These are phyloP conservation scores for Drosophila crucigera DNA, from an alignment of 2,888 invertebrate species.

Conservation along the genomic window DNA sequence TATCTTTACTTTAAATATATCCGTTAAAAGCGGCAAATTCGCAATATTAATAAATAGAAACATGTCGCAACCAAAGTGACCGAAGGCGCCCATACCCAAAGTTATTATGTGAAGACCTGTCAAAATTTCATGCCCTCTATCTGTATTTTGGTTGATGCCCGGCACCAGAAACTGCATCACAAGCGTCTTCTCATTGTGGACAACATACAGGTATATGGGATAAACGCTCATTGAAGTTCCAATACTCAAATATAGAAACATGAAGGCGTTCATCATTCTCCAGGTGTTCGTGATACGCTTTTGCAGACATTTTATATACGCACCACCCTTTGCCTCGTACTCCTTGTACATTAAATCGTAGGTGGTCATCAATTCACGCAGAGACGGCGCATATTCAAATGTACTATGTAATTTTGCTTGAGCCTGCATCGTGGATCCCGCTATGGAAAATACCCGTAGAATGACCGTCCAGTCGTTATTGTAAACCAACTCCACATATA, in stretches of 20 bases:
- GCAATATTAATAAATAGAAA: conserved; percentile 65
- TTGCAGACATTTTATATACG: conserved; percentile 49
- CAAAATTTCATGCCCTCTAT: conserved; percentile 51
- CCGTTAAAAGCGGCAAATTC: conserved; percentile 69
- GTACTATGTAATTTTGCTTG: no score
- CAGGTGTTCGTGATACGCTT: conserved; percentile 38
- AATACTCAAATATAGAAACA: conserved; percentile 25
- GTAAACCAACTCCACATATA: conserved; percentile 61
- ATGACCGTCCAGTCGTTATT: conserved; percentile 62
- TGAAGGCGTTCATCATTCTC: conserved; percentile 40
- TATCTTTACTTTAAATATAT: conserved; percentile 65
- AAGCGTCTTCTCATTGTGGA: conserved; percentile 47
- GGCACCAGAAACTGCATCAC: conserved; percentile 71
- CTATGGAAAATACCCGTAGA: conserved; percentile 58
- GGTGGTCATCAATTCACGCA: conserved; percentile 36
- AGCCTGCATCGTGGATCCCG: conserved; percentile 61
- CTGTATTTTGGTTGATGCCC: conserved; percentile 50
- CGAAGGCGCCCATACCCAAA: conserved; percentile 61
- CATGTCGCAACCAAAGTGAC: conserved; percentile 75
- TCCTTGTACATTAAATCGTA: conserved; percentile 58
- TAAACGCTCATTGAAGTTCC: conserved; percentile 16
- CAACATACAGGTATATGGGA: conserved; percentile 46
- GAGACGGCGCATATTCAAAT: not conserved
- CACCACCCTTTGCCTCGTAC: conserved; percentile 49
- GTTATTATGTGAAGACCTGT: conserved; percentile 37